phyloP scores from a whole-genome alignment of 2,797 vertebrate species.

The Pipistrellus pipistrellus region DNA sequence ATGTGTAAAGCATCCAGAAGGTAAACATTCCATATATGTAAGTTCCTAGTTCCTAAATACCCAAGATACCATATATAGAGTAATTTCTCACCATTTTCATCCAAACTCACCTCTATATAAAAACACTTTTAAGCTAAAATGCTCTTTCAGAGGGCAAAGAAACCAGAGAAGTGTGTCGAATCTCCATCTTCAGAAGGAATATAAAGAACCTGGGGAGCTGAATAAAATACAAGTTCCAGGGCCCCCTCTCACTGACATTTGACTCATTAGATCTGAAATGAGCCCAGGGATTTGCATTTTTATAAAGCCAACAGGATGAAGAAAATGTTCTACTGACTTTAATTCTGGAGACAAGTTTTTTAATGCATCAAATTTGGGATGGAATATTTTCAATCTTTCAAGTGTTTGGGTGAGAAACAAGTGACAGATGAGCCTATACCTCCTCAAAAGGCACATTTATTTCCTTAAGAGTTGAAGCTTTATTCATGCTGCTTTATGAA shows the following conservation, averaged over 20 bases:
- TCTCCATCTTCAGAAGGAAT: neutral
- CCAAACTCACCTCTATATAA: neutral
- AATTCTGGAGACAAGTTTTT: neutral
- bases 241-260: neutral
- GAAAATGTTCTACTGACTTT: neutral
- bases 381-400: constrained; percentile 37
- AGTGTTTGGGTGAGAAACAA: neutral
- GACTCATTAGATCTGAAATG: neutral
- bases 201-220: neutral
- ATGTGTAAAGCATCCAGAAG: neutral
- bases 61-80: neutral
- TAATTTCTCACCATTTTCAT: constrained; percentile 36
- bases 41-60: neutral
- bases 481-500: constrained; percentile 65
- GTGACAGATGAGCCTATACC: neutral
- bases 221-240: neutral
- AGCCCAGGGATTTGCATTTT: constrained; percentile 21
- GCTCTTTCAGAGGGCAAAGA: neutral
- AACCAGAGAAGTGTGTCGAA: neutral
- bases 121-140: constrained; percentile 25
- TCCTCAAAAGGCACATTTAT: constrained; percentile 40
- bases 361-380: neutral
- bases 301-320: neutral
- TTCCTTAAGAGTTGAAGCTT: constrained; percentile 41
- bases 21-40: neutral